Base-by-base conservation (phyloP, 1,140 invertebrate species). In the Marisa cornuarietis region DNA sequence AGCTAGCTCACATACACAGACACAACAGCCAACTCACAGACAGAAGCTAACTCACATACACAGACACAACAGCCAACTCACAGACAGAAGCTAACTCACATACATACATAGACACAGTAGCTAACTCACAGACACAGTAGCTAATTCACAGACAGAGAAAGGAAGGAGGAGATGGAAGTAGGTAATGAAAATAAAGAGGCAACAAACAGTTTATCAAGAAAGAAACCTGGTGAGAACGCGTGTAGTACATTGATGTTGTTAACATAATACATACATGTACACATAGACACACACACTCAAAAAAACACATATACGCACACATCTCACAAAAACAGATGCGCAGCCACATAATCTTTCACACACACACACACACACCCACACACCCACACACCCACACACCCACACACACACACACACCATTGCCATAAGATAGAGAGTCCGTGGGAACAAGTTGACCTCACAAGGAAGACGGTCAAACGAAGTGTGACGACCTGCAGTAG, bases 41-140 rank as follows among this genome's bases (percentile, higher is more conserved):
- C 31, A 42, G 0, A 4, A 42, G 31, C 0, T 6, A 42, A 42
- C 31, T 42, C 31, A 42, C 31, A 42, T 2, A 42, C 31, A 42
- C 31, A 75, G 42, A 61, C 58, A 58, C 3, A 42, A 1, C 5
- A 42, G 31, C 31, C 5, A 42, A 42, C 31, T 42, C 31, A 42
- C 31, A 42, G n/a, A n/a, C n/a, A n/a, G n/a, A n/a, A n/a, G n/a
- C n/a, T n/a, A n/a, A n/a, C n/a, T n/a, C n/a, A n/a, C n/a, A n/a
- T n/a, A n/a, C n/a, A n/a, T n/a, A n/a, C n/a, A n/a, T n/a, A 72
- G 52, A 75, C 73, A 75, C 73, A 75, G 52, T 61, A 51, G 61
- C 54, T 62, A 52, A 75, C 54, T n/a, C 10, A 52, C 73, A 74
- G 51, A 75, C 73, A 75, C 73, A 75, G 42, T 14, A 11, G 54